Percentiles rank a stretch among this genome's conserved stretches.
Conservation (phyloP, 2,113 vertebrate species). For the Phyllopteryx taeniolatus region DNA sequence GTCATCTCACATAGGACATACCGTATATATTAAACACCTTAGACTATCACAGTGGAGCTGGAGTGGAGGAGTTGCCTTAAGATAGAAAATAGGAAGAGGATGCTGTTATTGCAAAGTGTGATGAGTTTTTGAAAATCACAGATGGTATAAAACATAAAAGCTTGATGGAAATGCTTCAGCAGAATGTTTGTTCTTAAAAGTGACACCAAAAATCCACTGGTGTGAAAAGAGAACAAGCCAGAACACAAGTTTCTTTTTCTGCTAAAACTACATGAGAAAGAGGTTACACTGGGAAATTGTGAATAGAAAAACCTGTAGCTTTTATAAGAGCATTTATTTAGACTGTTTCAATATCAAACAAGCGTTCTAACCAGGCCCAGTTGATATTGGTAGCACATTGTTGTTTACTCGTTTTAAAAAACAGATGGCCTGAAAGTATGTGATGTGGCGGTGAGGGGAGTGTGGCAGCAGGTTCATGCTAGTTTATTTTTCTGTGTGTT, state of each 20-base stretch:
- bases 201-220: constrained; percentile 10
- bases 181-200: constrained; percentile 23
- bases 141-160: constrained; percentile 26
- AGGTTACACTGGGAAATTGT: constrained; percentile 15
- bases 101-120: constrained; percentile 8
- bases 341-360: constrained; percentile 41
- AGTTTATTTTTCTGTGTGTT: constrained; percentile 58
- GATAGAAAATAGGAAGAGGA: constrained; percentile 5
- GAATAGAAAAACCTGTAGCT: constrained; percentile 44
- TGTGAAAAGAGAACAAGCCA: constrained; percentile 1
- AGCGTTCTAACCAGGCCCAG: constrained; percentile 35
- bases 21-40: not conserved
- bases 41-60: not conserved
- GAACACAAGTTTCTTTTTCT: not conserved
- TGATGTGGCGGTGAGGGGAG: constrained; percentile 50
- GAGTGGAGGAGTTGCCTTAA: not conserved
- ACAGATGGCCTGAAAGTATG: constrained; percentile 70
- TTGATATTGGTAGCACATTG: constrained; percentile 62
- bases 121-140: constrained; percentile 28
- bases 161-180: constrained; percentile 23
- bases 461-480: constrained; percentile 57
- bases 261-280: not conserved
- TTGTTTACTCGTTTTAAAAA: constrained; percentile 67
- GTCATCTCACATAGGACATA: not conserved
- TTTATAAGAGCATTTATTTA: constrained; percentile 35